Evolutionary conservation across 1,140 invertebrate species (phyloP).

Genomic region (Laodelphax striatellus): DNA sequence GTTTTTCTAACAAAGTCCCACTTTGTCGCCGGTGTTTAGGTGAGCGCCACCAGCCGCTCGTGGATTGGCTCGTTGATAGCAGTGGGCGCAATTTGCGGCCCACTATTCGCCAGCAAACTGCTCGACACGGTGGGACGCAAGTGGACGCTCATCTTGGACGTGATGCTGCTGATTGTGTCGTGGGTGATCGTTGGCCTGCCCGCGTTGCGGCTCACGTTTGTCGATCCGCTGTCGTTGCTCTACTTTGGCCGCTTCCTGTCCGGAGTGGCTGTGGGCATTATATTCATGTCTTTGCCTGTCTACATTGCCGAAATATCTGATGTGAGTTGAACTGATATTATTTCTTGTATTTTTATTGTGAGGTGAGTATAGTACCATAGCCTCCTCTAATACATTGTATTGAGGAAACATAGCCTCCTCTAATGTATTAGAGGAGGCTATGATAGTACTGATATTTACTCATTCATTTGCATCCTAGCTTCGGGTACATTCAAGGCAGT

Average conservation of each 20-base stretch:
- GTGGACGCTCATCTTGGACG: slow-evolving; percentile 12
- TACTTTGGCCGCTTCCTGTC: slow-evolving; percentile 16
- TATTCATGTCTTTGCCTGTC: slow-evolving; percentile 68
- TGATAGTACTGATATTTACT: no score
- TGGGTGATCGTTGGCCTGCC: slow-evolving; percentile 12
- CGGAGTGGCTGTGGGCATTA: slow-evolving; percentile 59
- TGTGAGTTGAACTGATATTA: slow-evolving; percentile 29
- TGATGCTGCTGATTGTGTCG: slow-evolving; percentile 15
- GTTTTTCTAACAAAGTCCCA: no score
- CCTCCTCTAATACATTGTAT: no score
- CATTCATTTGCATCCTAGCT: no score
- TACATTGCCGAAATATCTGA: slow-evolving; percentile 80
- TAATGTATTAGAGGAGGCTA: no score
- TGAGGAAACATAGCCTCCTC: no score
- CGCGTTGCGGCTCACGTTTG: background rate
- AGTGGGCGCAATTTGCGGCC: slow-evolving; percentile 16
- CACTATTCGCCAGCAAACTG: slow-evolving; percentile 31
- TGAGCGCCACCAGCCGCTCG: background rate
- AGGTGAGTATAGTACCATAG: no score
- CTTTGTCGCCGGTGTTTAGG: no score
- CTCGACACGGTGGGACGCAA: slow-evolving; percentile 64
- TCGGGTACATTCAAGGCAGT: no score
- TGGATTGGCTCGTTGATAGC: slow-evolving; percentile 18
- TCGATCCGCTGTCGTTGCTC: background rate
- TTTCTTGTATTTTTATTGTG: no score